Base-by-base conservation (phyloP, 2,797 vertebrate species). In the Acestrorhynchus altus region DNA sequence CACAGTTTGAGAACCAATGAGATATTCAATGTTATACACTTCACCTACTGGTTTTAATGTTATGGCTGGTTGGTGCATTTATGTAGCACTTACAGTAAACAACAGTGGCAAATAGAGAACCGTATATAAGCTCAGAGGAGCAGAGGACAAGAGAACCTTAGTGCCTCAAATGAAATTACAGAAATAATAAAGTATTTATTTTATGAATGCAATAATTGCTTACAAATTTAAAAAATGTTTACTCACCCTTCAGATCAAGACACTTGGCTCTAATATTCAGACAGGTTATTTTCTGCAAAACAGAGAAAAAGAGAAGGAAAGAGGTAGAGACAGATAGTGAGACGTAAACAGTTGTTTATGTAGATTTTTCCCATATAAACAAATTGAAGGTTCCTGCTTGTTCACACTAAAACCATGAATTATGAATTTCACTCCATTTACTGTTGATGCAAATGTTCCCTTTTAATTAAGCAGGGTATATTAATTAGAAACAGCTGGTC, bases 401-500 rank as follows among this genome's bases (percentile, higher is more conserved):
- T 78, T 63, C 24, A 56, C 49, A 42, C 39, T 72, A 51, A 85
- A 83, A 84, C 84, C 84, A 90, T 91, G 86, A 92, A 91, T 90
- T 90, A 91, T 90, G 83, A 87, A 91, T 92, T 91, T 90, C 85
- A 85, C 88, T 88, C 86, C 87, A 88, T 91, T 92, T 88, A 90
- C 86, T 76, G 81, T 86, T 77, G 85, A 86, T 87, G 89, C 90
- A 88, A 89, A 90, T 88, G 90, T 85, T 84, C 84, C 80, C 81
- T 89, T 89, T 90, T 92, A 92, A 92, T 92, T 91, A 93, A 91
- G 89, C 88, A 87, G 86, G 89, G 89, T 90, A 90, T 90, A 91
- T 91, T 92, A 91, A 92, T 92, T 91, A 91, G 88, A 90, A 92
- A 92, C 90, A 92, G 90, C 91, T 92, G 91, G 91, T 91, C 92